Evolutionary conservation across 64 coral and sea anemone species (phyloP), one percentile per base, ranked within the genome.

Genomic region (Astreopora myriophthalma): DNA sequence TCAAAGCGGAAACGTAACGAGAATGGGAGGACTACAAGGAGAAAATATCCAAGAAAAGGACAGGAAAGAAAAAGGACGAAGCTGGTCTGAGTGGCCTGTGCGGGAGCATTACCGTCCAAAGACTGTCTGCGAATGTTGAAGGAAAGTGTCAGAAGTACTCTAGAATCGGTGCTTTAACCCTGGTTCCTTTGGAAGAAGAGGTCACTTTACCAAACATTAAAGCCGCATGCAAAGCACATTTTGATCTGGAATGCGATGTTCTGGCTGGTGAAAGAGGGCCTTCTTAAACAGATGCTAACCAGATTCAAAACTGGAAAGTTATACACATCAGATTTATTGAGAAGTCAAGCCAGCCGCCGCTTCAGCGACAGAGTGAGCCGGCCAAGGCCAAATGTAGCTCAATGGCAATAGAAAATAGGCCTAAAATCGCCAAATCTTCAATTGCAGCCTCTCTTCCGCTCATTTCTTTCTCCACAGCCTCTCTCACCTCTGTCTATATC

Each of bases 231-330:
- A n/a, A n/a, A n/a, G n/a, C n/a, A n/a, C 93, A 91, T 39, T 90
- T 95, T 30, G 85, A 83, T 34, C 87, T 94, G 71, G 92, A 94
- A 69, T 94, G 92, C 38, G 91, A 93, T 68, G 30, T 94, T 37
- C 26, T 94, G 1, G 93, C 86, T 26, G 93, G 86, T 20, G 87
- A 94, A 78, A 83, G 93, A 48, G 93, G 93, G 19, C 93, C 92
- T 1, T 93, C 92, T 2, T 88, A 31, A 57, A 93, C 73, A 0
- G 74, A 93, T 70, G 26, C 80, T 5, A 55, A 14, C 12, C 85
- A 93, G 34, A 93, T 93, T 6, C 32, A 60, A 24, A 88, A 93
- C 48, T 94, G 93, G 92, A 94, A 94, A 88, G 75, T 84, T 1
- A 27, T 89, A 2, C 92, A 94, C 62, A 74, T 89, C 0, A 66